Evolutionary conservation across 2,113 vertebrate genomes (phyloP).

Genomic region (Morone saxatilis): DNA sequence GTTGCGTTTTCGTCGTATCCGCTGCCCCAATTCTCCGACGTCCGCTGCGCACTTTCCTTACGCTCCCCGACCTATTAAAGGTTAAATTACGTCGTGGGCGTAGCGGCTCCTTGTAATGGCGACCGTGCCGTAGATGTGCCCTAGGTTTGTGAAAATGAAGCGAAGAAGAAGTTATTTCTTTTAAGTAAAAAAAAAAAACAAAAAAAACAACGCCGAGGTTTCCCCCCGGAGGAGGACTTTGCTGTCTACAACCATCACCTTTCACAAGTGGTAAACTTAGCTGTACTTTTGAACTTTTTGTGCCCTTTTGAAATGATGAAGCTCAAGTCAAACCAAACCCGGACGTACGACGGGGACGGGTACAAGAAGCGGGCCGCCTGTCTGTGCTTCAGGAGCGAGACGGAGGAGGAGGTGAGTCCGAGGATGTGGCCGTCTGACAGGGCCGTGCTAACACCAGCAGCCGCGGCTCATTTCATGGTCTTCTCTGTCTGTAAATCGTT

Average conservation of each 20-base stretch:
- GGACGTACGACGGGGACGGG: constrained; percentile 96
- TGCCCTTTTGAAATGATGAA: constrained; percentile 91
- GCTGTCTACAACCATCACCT: constrained; percentile 64
- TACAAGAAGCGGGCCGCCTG: constrained; percentile 98
- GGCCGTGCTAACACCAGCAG: constrained; percentile 70
- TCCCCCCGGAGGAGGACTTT: constrained; percentile 78
- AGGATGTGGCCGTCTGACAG: constrained; percentile 50
- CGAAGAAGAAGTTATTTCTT: constrained; percentile 86
- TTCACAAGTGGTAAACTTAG: constrained; percentile 60
- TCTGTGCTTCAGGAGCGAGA: constrained; percentile 95
- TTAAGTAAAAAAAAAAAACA: constrained; percentile 61
- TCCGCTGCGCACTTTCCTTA: constrained; percentile 55
- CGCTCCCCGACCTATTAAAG: constrained; percentile 37
- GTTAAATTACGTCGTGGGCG: constrained; percentile 76
- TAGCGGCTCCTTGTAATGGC: constrained; percentile 85
- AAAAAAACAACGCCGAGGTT: constrained; percentile 74
- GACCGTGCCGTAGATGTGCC: constrained; percentile 84
- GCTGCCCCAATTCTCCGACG: constrained; percentile 73
- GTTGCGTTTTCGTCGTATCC: constrained; percentile 40
- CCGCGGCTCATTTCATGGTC: constrained; percentile 1
- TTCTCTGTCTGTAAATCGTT: constrained; percentile 36
- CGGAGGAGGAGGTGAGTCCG: constrained; percentile 94
- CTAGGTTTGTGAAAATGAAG: constrained; percentile 87
- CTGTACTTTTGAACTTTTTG: constrained; percentile 71
- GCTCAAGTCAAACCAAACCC: constrained; percentile 98